Base-by-base conservation (phyloP, 1,140 invertebrate species). In the Plectrocnemia conspersa region DNA sequence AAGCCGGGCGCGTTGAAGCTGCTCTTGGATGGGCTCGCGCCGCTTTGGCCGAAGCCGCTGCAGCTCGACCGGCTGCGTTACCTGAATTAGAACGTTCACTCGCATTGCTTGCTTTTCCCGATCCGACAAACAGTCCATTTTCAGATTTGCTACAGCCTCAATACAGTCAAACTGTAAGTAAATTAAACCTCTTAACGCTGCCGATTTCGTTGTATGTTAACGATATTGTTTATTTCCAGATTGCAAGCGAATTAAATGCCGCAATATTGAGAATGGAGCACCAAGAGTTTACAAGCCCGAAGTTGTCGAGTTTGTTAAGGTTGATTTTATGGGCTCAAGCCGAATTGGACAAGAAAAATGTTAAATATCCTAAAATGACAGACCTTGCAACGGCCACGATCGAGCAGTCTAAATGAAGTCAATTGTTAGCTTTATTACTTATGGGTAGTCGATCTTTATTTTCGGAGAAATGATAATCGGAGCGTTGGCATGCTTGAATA, bases 171-270 rank as follows among this genome's bases (percentile, higher is more conserved):
- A 97, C 97, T 80, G 91, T 91, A 72, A 67, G 33, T 29, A 62
- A 50, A 53, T 56, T 19, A 19, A 41, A 46, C 16, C 16, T 38
- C 35, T 48, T 22, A n/a, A n/a, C n/a, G n/a, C n/a, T n/a, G n/a
- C n/a, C n/a, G n/a, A n/a, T n/a, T n/a, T n/a, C n/a, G n/a, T 40
- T 6, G 15, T 40, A 16, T 6, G 5, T 15, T 13, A 5, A 13
- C 23, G 15, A 44, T 7, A 45, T 50, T 44, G 25, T 52, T 55
- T 63, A 47, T 63, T 76, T 75, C 19, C 65, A 94, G 89, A 91
- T 98, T 66, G 94, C 95, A 10, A 95, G 92, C 77, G 93, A 98
- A 78, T 75, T 98, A 5, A 98, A 98, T 76, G 91, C 93, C 54
- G 93, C 94, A 2, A 97, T 98, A 63, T 75, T 98, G 19, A 89